A percentile compares a stretch with the other conserved stretches of the same genome.
Conservation (phyloP, 2,797 vertebrate genomes). For the Mycteria americana region DNA sequence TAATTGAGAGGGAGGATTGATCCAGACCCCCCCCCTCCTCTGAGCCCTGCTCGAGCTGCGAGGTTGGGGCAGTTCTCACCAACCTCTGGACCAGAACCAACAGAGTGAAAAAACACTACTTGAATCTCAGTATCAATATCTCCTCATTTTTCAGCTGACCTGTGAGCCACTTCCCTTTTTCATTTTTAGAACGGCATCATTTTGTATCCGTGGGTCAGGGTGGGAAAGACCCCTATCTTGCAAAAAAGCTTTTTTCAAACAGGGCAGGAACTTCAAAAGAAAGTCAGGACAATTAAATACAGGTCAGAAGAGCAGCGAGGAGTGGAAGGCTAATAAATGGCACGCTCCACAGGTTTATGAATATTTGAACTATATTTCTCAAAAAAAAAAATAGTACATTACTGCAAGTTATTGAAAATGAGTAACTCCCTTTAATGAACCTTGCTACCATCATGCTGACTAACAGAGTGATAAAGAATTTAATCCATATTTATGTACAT, state of each 20-base stretch:
- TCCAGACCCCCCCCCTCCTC: background rate
- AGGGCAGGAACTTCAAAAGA: background rate
- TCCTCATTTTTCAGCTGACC: background rate
- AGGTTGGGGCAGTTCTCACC: background rate
- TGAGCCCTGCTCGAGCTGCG: rapidly evolving
- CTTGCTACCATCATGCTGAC: background rate
- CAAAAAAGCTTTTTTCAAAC: background rate
- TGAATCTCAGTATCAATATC: background rate
- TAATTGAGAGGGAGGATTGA: background rate
- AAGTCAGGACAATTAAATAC: background rate
- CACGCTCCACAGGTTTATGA: background rate
- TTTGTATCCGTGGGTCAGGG: background rate
- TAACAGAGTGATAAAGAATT: slow-evolving; percentile 4
- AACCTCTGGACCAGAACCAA: background rate
- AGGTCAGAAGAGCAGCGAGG: background rate
- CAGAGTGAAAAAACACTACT: background rate
- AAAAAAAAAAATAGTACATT: background rate
- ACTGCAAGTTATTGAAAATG: background rate
- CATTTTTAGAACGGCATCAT: background rate
- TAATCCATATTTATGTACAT: slow-evolving; percentile 33
- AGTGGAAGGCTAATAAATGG: background rate
- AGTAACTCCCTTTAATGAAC: slow-evolving; percentile 37
- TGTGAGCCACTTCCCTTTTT: background rate
- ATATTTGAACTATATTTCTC: slow-evolving; percentile 2
- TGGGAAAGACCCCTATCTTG: background rate